Conservation (phyloP, 2,797 vertebrate species). For the Tauraco hartlaubi region DNA sequence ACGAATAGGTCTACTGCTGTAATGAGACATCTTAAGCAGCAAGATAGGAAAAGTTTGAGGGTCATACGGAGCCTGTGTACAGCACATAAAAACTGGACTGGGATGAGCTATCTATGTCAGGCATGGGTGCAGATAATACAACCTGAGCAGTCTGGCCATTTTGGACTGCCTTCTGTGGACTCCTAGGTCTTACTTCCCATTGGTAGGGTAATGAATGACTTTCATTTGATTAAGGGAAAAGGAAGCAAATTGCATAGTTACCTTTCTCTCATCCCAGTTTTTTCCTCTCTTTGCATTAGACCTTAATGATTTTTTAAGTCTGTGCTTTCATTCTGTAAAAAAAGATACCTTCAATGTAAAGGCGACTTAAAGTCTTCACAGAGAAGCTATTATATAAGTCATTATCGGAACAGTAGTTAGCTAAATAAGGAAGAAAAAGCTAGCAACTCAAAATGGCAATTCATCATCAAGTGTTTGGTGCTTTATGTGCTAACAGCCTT, state of each 20-base stretch:
- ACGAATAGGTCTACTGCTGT: background rate
- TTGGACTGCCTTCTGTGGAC: background rate
- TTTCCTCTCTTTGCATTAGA: background rate
- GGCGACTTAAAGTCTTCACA: background rate
- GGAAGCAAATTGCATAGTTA: background rate
- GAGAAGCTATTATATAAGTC: slow-evolving; percentile 11
- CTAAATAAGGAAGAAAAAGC: slow-evolving; percentile 47
- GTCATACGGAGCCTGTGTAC: background rate
- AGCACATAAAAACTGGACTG: background rate
- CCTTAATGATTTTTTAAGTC: background rate
- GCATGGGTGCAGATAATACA: background rate
- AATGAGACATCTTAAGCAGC: background rate
- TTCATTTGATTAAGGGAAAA: background rate
- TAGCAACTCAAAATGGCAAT: slow-evolving; percentile 60
- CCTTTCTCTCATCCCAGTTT: background rate
- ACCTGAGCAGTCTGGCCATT: background rate
- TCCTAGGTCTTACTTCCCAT: background rate
- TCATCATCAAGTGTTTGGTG: slow-evolving; percentile 29
- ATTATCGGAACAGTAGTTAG: background rate
- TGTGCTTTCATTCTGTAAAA: background rate
- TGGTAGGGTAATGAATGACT: background rate
- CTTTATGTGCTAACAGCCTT: slow-evolving; percentile 54
- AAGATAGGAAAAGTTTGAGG: background rate
- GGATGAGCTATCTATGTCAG: background rate
- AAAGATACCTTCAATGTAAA: background rate